phyloP scores from a whole-genome alignment of 2,113 vertebrate species.

The Zapornia atra region DNA sequence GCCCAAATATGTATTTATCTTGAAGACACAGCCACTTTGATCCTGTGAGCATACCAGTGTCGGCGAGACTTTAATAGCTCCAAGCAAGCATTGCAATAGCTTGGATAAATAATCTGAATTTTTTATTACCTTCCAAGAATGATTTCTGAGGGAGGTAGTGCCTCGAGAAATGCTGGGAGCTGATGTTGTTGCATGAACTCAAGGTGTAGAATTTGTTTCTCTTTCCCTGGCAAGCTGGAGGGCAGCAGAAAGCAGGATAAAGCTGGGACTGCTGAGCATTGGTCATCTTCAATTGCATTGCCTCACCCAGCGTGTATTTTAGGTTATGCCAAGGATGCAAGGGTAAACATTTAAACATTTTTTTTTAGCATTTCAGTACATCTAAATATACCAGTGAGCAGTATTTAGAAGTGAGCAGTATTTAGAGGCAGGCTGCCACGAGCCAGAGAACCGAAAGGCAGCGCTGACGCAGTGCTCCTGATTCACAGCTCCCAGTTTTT shows the following conservation, averaged over 20 bases:
- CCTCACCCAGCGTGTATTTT: slow-evolving; percentile 14
- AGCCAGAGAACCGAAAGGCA: neutral
- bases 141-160: slow-evolving; percentile 22
- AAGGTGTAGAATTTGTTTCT: neutral
- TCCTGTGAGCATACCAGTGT: slow-evolving; percentile 18
- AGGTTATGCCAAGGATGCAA: neutral
- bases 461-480: neutral
- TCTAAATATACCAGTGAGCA: slow-evolving; percentile 37
- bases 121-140: slow-evolving; percentile 57
- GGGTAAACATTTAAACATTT: slow-evolving; percentile 5
- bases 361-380: slow-evolving; percentile 26
- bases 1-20: slow-evolving; percentile 52
- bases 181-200: neutral
- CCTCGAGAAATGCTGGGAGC: neutral
- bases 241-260: neutral
- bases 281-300: slow-evolving; percentile 24
- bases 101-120: slow-evolving; percentile 59
- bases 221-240: neutral
- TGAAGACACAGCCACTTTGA: slow-evolving; percentile 40
- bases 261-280: neutral
- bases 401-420: neutral
- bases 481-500: neutral
- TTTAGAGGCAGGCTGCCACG: neutral
- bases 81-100: slow-evolving; percentile 34
- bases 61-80: slow-evolving; percentile 34